These are phyloP conservation scores for Chaetura pelagica DNA, from an alignment of 2,113 vertebrate genomes.

Conservation along the genomic window DNA sequence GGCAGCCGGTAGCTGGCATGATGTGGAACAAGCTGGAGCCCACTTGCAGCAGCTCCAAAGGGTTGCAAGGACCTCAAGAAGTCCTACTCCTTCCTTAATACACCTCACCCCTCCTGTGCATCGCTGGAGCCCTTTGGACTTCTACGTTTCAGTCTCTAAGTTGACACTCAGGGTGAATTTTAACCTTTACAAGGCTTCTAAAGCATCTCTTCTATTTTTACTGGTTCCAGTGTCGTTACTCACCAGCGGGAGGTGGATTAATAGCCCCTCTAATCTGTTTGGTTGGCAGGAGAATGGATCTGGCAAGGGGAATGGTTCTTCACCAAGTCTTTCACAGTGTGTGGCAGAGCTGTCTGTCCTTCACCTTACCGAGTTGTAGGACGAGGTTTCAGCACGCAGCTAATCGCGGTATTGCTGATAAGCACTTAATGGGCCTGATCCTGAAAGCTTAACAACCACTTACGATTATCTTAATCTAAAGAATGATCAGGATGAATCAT, in stretches of 20 bases:
- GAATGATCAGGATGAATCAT: neutral
- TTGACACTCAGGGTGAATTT: neutral
- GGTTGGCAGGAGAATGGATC: neutral
- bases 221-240: rapidly evolving
- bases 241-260: neutral
- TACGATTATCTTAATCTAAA: neutral
- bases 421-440: neutral
- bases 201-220: neutral
- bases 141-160: neutral
- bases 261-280: neutral
- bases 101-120: neutral
- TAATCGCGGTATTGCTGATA: neutral
- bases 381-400: neutral
- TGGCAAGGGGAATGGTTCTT: neutral
- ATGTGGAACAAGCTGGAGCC: neutral
- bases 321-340: neutral
- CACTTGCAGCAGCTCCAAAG: neutral
- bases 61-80: neutral
- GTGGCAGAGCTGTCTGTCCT: neutral
- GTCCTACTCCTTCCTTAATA: neutral
- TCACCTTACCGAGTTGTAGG: neutral
- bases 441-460: neutral
- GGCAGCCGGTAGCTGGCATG: neutral
- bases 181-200: neutral
- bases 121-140: neutral